Percentiles rank a stretch among this genome's conserved stretches.
phyloP scores from a whole-genome alignment of 2,113 vertebrate species.

The Lophura nycthemera region DNA sequence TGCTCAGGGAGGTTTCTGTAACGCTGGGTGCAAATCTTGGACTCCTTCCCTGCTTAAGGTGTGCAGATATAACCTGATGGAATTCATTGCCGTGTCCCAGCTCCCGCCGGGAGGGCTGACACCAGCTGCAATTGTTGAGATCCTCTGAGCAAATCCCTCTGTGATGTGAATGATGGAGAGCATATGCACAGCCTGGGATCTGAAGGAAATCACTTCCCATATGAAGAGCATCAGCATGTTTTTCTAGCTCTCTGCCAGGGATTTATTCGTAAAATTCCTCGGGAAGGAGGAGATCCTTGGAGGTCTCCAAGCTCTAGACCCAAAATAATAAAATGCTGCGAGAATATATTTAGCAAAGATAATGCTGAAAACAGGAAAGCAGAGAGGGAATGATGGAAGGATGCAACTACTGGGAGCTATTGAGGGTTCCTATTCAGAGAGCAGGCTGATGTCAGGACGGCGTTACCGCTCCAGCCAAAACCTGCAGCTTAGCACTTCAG shows the following conservation, averaged over 20 bases:
- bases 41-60: not conserved
- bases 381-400: not conserved
- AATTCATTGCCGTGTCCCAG: accelerated
- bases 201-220: constrained; percentile 6
- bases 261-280: not conserved
- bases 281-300: not conserved
- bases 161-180: constrained; percentile 6
- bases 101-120: not conserved
- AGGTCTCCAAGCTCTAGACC: not conserved
- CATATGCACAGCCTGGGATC: not conserved
- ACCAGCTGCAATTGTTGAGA: not conserved
- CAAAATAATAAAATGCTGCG: not conserved
- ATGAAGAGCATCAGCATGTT: not conserved
- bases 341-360: not conserved
- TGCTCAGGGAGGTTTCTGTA: not conserved
- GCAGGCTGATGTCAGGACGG: not conserved
- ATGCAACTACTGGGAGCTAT: accelerated
- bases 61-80: not conserved
- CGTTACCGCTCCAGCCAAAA: not conserved
- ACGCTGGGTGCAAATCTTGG: not conserved
- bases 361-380: not conserved
- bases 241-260: not conserved
- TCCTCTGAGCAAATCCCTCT: constrained; percentile 4
- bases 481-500: not conserved
- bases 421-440: not conserved